Conservation (phyloP, 2,113 vertebrate genomes). For the Acanthisitta chloris region DNA sequence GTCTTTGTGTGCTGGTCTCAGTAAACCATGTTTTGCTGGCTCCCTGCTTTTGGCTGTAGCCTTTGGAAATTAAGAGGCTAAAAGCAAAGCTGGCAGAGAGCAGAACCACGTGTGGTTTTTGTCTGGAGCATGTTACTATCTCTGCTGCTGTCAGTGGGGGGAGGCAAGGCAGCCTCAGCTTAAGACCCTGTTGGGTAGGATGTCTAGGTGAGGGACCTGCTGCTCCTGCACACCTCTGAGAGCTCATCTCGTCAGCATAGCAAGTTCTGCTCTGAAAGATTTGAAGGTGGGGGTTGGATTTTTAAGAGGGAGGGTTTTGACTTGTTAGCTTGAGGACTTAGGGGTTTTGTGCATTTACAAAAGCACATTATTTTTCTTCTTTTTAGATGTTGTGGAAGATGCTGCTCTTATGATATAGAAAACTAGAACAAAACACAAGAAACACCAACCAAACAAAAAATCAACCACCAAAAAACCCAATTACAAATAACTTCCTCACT, state of each 20-base stretch:
- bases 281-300: background rate
- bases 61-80: conserved; percentile 1
- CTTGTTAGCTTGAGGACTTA: background rate
- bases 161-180: background rate
- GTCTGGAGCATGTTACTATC: background rate
- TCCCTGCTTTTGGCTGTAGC: background rate
- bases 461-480: background rate
- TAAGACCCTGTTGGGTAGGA: background rate
- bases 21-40: background rate
- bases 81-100: conserved; percentile 6
- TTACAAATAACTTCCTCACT: background rate
- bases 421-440: background rate
- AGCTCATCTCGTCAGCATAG: background rate
- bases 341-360: background rate
- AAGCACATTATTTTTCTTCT: background rate
- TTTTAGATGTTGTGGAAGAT: background rate
- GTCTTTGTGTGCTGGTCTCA: background rate
- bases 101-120: background rate
- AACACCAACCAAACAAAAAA: background rate
- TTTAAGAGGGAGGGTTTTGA: background rate
- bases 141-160: background rate
- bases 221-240: background rate
- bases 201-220: background rate
- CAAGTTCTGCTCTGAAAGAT: background rate
- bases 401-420: background rate